phyloP scores from a whole-genome alignment of 2,888 invertebrate genomes.

The Harmothoe impar region DNA sequence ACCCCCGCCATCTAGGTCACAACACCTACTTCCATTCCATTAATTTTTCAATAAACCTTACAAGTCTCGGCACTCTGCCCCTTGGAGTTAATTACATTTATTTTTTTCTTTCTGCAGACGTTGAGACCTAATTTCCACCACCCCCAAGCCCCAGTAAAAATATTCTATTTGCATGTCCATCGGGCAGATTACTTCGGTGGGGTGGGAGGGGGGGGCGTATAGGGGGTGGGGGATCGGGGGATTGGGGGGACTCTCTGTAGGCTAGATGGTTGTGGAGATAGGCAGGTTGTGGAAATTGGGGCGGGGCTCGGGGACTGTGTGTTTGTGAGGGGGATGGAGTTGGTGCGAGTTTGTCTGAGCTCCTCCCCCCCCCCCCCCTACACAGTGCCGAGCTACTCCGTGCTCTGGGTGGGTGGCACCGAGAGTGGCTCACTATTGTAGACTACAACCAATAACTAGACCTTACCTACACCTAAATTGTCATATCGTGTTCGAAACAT shows the following conservation, averaged over 20 bases:
- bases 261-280: not conserved
- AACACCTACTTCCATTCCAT: slow-evolving; percentile 12
- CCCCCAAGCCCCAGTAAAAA: slow-evolving; percentile 4
- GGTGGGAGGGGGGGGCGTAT: not conserved
- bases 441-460: no score
- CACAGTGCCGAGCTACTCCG: no score
- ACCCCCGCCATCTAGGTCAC: not conserved
- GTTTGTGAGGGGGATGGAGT: slow-evolving; percentile 2
- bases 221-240: not conserved
- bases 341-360: not conserved
- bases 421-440: no score
- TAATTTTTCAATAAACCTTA: slow-evolving; percentile 30
- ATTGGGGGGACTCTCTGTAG: not conserved
- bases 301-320: slow-evolving; percentile 15
- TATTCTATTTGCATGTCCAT: slow-evolving; percentile 55
- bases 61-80: not conserved
- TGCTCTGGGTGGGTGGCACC: no score
- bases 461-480: no score
- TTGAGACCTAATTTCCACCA: slow-evolving; percentile 35
- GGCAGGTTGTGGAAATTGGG: slow-evolving; percentile 13
- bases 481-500: no score
- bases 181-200: not conserved
- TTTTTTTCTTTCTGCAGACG: not conserved
- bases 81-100: slow-evolving; percentile 33
- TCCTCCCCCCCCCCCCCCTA: not conserved